Conservation (phyloP, 2,888 invertebrate genomes). For the Teleiodes luculella region DNA sequence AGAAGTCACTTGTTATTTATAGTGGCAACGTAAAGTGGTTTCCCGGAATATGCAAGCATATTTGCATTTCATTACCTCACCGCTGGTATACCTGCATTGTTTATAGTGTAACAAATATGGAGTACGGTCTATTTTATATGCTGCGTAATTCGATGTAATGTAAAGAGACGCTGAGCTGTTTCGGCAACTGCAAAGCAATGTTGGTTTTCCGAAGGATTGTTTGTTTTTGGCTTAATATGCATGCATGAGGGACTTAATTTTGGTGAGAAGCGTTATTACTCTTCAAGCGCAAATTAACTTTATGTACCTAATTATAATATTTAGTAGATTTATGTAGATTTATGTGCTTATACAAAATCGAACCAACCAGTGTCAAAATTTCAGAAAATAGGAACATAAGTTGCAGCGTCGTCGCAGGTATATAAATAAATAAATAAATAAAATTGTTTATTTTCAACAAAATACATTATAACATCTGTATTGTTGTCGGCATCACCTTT, state of each 20-base stretch:
- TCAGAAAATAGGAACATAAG: too few species aligned
- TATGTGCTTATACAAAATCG: too few species aligned
- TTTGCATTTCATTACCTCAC: slow-evolving; percentile 61
- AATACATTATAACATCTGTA: too few species aligned
- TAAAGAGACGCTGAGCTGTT: not conserved
- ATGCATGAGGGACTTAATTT: not conserved
- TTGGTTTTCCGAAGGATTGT: not conserved
- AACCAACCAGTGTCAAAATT: too few species aligned
- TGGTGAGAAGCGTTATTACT: slow-evolving; percentile 52
- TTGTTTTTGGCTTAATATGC: not conserved
- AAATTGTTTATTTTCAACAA: too few species aligned
- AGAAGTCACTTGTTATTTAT: slow-evolving; percentile 47
- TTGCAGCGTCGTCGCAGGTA: too few species aligned
- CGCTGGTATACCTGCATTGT: slow-evolving; percentile 27
- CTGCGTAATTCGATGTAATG: slow-evolving; percentile 10
- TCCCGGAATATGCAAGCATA: slow-evolving; percentile 46
- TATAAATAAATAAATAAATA: too few species aligned
- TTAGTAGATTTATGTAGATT: too few species aligned
- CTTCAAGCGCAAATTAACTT: too few species aligned
- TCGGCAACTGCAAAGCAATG: not conserved
- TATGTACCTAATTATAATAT: too few species aligned
- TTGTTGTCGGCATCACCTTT: too few species aligned
- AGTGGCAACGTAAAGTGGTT: slow-evolving; percentile 42
- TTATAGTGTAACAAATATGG: slow-evolving; percentile 22
- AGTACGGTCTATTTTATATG: slow-evolving; percentile 21